Conservation (phyloP, 2,113 vertebrate genomes). For the Engystomops pustulosus region DNA sequence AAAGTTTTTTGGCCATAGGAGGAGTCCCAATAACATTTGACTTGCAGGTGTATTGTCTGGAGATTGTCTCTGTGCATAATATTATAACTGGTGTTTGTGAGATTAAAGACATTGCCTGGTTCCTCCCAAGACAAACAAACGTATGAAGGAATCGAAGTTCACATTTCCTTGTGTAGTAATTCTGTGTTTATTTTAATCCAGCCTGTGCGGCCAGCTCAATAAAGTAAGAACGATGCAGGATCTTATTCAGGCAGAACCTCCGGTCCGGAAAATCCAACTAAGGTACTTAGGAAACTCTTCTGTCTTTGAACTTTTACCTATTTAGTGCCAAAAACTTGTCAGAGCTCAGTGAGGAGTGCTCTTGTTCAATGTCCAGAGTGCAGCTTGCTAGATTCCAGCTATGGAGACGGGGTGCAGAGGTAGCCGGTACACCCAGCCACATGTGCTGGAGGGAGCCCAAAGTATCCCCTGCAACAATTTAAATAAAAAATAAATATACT, state of each 20-base stretch:
- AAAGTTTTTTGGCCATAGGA: background rate
- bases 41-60: background rate
- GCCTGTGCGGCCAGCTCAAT: background rate
- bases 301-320: background rate
- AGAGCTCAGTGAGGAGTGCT: background rate
- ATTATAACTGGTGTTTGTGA: slow-evolving; percentile 15
- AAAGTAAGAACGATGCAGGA: slow-evolving; percentile 4
- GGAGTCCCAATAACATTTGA: background rate
- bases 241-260: background rate
- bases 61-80: slow-evolving; percentile 10
- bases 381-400: too few relatives aligned
- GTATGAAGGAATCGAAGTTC: slow-evolving; percentile 22
- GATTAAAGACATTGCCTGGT: slow-evolving; percentile 5
- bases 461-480: too few relatives aligned
- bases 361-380: background rate
- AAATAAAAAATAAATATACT: too few relatives aligned
- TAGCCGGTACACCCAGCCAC: too few relatives aligned
- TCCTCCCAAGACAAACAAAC: slow-evolving; percentile 48
- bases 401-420: too few relatives aligned
- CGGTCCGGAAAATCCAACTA: background rate
- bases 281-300: background rate
- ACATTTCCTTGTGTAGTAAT: slow-evolving; percentile 18
- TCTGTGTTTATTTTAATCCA: slow-evolving; percentile 4
- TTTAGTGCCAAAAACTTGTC: background rate
- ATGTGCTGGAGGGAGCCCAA: too few relatives aligned